phyloP scores from a whole-genome alignment of 2,797 vertebrate species.

The Gastrophryne carolinensis region DNA sequence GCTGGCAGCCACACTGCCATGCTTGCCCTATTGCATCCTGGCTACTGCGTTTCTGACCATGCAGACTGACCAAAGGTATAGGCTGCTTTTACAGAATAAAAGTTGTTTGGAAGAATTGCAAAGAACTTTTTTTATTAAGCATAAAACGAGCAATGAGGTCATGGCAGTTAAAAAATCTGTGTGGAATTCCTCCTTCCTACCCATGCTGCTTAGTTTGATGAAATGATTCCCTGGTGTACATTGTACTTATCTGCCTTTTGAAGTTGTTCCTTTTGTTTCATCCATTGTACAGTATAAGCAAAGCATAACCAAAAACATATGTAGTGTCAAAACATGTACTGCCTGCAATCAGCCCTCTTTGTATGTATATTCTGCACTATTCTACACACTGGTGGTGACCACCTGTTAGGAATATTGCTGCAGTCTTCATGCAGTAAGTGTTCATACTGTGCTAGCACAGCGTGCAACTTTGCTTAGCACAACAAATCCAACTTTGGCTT shows the following conservation, averaged over 20 bases:
- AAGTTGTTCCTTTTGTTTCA: slow-evolving; percentile 52
- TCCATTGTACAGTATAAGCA: slow-evolving; percentile 36
- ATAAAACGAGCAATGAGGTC: not conserved
- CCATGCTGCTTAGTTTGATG: slow-evolving; percentile 4
- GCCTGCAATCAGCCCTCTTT: not conserved
- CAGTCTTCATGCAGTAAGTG: too few species aligned
- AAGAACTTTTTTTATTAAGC: not conserved
- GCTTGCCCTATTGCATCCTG: too few species aligned
- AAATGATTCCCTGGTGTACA: slow-evolving; percentile 39
- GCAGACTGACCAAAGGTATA: too few species aligned
- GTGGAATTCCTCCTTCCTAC: not conserved
- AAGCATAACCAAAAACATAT: slow-evolving; percentile 50
- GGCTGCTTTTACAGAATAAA: too few species aligned
- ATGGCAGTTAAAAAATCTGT: not conserved
- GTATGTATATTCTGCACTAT: not conserved
- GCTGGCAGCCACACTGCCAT: too few species aligned
- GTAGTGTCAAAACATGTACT: slow-evolving; percentile 9
- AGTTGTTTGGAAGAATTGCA: too few species aligned
- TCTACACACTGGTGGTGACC: not conserved
- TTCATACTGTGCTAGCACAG: not conserved
- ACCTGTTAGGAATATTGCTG: not conserved
- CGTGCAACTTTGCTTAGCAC: not conserved
- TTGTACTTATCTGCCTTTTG: slow-evolving; percentile 36
- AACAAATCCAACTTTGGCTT: not conserved
- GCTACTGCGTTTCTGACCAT: too few species aligned